Base-by-base conservation (phyloP, 2,113 vertebrate species). In the Cryptomyrus ogoouensis region DNA sequence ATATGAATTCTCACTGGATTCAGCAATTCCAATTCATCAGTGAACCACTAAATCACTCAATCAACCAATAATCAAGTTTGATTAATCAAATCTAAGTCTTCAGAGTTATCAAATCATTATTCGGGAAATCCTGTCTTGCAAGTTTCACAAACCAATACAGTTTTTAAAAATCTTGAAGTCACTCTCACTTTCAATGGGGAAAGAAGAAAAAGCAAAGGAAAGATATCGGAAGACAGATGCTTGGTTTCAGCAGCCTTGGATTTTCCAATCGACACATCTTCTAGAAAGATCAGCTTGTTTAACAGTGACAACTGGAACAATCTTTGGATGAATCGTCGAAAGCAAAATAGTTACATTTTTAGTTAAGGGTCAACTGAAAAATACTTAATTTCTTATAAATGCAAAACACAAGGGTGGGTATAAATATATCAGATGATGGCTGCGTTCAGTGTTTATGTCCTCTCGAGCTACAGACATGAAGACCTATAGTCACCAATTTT, bases 201-300 rank as follows among this genome's bases (percentile, higher is more conserved):
- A 46, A 53, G 50, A 66, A 84, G 6, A 47, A 10, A 31, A 31
- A 47, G 24, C n/a, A 62, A n/a, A 53, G 46, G 39, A 21, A 62
- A 83, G 80, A 89, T 87, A 47, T 39, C 44, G 89, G 91, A 92
- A 92, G 91, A 92, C 47, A 2, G 47, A 27, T 6, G n/a, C 5
- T 1, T 35, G 80, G 52, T 7, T 42, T 85, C 74, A 1, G 50
- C 17, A 50, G 13, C 77, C 52, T 49, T 13, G 53, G 7, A 19
- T 84, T 35, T 17, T 27, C 52, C 52, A 62, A 7, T 52, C 3
- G 13, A 52, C 13, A 13, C 50, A 49, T 62, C 35, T 58, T 53
- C 35, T 21, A 62, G 49, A 47, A 89, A 66, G 50, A 31, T 27
- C 80, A 35, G 49, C 19, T 84, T 12, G 13, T 39, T 31, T 62